Evolutionary conservation across 2,888 invertebrate genomes (phyloP).

Genomic region (Pyrrhia umbra): DNA sequence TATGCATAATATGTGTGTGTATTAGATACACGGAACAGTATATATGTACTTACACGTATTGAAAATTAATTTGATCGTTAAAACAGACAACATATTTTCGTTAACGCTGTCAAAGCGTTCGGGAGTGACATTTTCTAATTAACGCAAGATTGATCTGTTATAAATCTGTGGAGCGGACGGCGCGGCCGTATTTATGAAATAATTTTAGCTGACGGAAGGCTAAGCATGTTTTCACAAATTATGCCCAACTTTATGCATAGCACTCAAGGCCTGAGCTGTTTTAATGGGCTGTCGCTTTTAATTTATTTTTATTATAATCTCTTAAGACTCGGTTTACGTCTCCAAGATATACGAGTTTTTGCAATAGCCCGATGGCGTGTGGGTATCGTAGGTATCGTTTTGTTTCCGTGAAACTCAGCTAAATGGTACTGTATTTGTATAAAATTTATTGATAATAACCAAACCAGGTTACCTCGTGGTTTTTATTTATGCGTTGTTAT

Average conservation of each 20-base stretch:
- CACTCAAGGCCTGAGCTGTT: slow-evolving; percentile 38
- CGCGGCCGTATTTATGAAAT: slow-evolving; percentile 41
- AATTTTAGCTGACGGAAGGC: slow-evolving; percentile 49
- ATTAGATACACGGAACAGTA: not conserved
- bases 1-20: not conserved
- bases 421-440: not conserved
- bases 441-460: no score
- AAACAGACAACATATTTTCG: slow-evolving; percentile 45
- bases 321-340: slow-evolving; percentile 14
- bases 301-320: slow-evolving; percentile 45
- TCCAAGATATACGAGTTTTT: slow-evolving; percentile 16
- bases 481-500: no score
- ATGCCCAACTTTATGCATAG: slow-evolving; percentile 46
- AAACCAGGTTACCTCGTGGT: no score
- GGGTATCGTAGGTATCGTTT: not conserved
- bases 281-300: slow-evolving; percentile 44
- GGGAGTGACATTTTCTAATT: slow-evolving; percentile 58
- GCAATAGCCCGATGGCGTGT: not conserved
- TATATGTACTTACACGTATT: slow-evolving; percentile 15
- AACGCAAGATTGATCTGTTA: slow-evolving; percentile 55
- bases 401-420: not conserved
- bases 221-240: slow-evolving; percentile 53
- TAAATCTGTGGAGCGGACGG: slow-evolving; percentile 44
- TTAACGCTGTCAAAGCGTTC: slow-evolving; percentile 49
- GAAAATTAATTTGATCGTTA: slow-evolving; percentile 46